These are phyloP conservation scores for Alethe castanea DNA, from an alignment of 2,113 vertebrate species.

Conservation along the genomic window DNA sequence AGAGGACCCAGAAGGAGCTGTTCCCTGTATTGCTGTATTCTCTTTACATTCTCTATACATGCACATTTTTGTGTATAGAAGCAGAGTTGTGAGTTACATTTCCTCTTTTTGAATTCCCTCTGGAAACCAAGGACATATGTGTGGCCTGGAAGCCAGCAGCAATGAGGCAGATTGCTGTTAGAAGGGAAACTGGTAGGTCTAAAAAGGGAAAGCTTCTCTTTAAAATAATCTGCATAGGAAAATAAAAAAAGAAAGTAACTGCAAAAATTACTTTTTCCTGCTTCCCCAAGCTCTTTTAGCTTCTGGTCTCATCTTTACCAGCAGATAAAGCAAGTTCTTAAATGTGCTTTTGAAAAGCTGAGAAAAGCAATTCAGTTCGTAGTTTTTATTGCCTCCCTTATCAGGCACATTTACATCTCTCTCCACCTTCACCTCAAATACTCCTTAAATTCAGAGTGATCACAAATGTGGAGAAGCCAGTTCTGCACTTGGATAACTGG, in stretches of 20 bases:
- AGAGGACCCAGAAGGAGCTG: not conserved
- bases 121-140: not conserved
- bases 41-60: fast-evolving
- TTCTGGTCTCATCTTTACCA: not conserved
- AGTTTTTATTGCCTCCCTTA: not conserved
- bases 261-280: not conserved
- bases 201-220: not conserved
- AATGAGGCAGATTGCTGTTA: not conserved
- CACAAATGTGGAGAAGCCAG: not conserved
- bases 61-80: not conserved
- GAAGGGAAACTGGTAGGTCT: not conserved
- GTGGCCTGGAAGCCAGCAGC: not conserved
- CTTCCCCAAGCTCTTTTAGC: not conserved
- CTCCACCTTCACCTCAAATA: not conserved
- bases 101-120: not conserved
- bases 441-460: not conserved
- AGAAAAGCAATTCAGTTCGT: not conserved
- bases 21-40: not conserved
- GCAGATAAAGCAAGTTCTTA: not conserved
- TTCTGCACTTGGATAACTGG: not conserved
- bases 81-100: not conserved
- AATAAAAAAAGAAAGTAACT: not conserved
- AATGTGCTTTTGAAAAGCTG: constrained; percentile 2
- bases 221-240: not conserved
- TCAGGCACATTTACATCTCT: not conserved